These are phyloP conservation scores for Sphaerodactylus townsendi DNA, from an alignment of 2,113 vertebrate species.

Conservation along the genomic window DNA sequence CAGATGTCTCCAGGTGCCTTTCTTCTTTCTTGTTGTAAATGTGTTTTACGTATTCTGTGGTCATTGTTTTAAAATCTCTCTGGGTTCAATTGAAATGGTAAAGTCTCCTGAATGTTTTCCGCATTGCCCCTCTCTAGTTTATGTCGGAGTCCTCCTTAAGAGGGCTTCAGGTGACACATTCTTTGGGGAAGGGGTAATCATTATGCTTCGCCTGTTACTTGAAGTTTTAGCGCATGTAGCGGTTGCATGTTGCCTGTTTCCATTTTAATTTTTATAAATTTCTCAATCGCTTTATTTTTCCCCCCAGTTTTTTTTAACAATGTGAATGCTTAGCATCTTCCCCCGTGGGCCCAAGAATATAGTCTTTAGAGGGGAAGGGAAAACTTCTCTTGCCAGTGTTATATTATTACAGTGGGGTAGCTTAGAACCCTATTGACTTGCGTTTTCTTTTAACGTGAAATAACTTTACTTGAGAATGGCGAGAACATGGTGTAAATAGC, in stretches of 20 bases:
- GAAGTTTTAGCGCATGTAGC: slow-evolving; percentile 64
- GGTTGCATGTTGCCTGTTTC: slow-evolving; percentile 72
- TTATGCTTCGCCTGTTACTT: slow-evolving; percentile 62
- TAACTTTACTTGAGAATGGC: neutral
- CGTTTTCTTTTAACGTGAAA: neutral
- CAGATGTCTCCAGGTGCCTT: slow-evolving; percentile 99
- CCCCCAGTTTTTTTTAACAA: slow-evolving; percentile 23
- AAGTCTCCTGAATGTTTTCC: slow-evolving; percentile 82
- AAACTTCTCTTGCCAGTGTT: neutral
- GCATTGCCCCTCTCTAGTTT: slow-evolving; percentile 72
- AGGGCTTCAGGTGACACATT: slow-evolving; percentile 51
- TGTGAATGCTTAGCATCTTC: slow-evolving; percentile 42
- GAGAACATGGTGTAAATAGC: neutral
- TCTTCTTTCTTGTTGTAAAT: slow-evolving; percentile 91
- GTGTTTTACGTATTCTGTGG: slow-evolving; percentile 83
- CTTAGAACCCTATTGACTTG: neutral
- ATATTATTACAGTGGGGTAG: neutral
- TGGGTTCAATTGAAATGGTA: slow-evolving; percentile 81
- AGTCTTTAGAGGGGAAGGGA: slow-evolving; percentile 29
- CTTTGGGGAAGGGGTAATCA: slow-evolving; percentile 47
- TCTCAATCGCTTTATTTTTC: slow-evolving; percentile 34
- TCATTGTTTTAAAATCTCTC: slow-evolving; percentile 79
- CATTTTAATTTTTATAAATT: slow-evolving; percentile 70
- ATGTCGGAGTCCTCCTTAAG: slow-evolving; percentile 57
- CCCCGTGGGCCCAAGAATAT: slow-evolving; percentile 38